Percentiles rank a stretch among this genome's conserved stretches.
These are phyloP conservation scores for Machimus atricapillus DNA, from an alignment of 2,888 invertebrate species.

Conservation along the genomic window DNA sequence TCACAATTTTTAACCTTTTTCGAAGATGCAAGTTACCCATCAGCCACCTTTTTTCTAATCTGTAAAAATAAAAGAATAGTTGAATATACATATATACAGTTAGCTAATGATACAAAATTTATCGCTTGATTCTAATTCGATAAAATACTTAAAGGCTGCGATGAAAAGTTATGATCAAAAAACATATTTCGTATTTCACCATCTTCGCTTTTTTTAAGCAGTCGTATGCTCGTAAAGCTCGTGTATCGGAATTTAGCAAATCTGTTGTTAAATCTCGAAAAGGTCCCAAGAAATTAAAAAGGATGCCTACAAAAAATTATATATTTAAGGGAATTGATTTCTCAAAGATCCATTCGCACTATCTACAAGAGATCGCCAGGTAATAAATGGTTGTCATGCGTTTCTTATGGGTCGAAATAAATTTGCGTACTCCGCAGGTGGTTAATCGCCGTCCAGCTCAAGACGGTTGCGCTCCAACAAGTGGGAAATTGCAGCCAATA, in stretches of 20 bases:
- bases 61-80: no score
- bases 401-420: constrained; percentile 6
- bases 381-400: not conserved
- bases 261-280: not conserved
- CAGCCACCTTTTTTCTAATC: no score
- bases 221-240: not conserved
- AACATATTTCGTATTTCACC: not conserved
- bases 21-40: no score
- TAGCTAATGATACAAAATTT: no score
- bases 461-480: not conserved
- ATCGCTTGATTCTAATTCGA: not conserved
- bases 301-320: not conserved
- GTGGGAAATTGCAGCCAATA: constrained; percentile 15
- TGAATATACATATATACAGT: no score
- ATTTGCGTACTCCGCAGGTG: constrained; percentile 21
- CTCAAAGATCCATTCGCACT: not conserved
- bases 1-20: no score
- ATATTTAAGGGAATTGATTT: not conserved
- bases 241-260: not conserved
- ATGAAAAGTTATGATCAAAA: not conserved
- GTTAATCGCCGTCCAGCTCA: not conserved
- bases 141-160: not conserved
- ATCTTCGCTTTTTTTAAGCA: not conserved
- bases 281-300: not conserved
- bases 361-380: not conserved